phyloP scores from a whole-genome alignment of 2,888 invertebrate genomes.

The Oxycera nigricornis region DNA sequence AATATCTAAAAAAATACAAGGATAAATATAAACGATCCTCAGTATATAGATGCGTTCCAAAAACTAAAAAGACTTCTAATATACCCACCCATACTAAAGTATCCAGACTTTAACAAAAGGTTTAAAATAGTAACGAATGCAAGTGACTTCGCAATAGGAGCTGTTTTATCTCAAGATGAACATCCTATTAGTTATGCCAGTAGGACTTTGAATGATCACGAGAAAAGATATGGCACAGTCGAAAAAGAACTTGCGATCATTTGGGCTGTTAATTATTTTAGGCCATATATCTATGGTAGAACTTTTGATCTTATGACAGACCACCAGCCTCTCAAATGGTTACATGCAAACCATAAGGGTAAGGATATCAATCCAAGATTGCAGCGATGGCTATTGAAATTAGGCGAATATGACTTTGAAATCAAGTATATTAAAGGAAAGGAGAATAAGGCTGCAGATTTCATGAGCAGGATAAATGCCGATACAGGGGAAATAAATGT shows the following conservation, averaged over 20 bases:
- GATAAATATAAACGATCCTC: conserved; percentile 12
- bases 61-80: neutral
- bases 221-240: conserved; percentile 49
- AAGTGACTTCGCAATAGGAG: conserved; percentile 33
- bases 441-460: conserved; percentile 31
- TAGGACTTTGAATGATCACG: conserved; percentile 48
- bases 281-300: conserved; percentile 53
- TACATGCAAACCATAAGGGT: conserved; percentile 17
- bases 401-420: conserved; percentile 1
- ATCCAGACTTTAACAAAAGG: neutral
- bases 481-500: conserved; percentile 12
- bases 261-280: conserved; percentile 54
- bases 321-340: conserved; percentile 16
- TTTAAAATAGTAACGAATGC: neutral
- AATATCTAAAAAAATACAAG: conserved; percentile 1
- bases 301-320: conserved; percentile 7
- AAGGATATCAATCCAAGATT: conserved; percentile 28
- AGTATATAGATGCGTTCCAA: neutral
- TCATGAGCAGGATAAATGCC: conserved; percentile 4
- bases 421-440: conserved; percentile 18
- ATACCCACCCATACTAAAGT: neutral
- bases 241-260: conserved; percentile 54
- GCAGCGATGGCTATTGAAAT: neutral
- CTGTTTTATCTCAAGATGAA: conserved; percentile 51
- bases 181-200: conserved; percentile 51